phyloP scores from a whole-genome alignment of 2,797 vertebrate genomes.

The Lindbergichthys nudifrons region DNA sequence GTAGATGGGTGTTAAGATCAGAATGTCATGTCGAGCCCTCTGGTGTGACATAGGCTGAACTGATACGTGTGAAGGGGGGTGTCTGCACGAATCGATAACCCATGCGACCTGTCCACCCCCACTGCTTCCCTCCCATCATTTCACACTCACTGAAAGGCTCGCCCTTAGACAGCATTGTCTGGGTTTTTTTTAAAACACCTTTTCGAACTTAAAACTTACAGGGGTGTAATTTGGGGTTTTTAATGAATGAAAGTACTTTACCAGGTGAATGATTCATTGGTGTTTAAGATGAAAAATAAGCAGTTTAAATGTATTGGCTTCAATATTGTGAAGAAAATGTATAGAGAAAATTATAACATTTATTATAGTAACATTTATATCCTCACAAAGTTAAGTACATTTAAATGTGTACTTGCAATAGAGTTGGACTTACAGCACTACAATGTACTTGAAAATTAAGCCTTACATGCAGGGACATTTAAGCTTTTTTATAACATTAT shows the following conservation, averaged over 20 bases:
- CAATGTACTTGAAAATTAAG: neutral
- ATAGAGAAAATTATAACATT: neutral
- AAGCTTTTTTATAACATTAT: neutral
- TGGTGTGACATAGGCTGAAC: slow-evolving; percentile 4
- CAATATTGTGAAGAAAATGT: neutral
- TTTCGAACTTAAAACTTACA: neutral
- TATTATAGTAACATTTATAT: neutral
- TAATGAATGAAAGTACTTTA: neutral
- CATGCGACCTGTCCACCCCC: slow-evolving; percentile 9
- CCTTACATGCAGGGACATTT: too few species aligned
- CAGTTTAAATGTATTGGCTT: neutral
- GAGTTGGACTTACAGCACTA: neutral
- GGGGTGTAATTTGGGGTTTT: neutral
- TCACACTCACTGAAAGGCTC: neutral
- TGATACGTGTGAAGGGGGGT: slow-evolving; percentile 12
- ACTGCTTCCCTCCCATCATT: neutral
- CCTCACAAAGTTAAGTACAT: neutral
- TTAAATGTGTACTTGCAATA: neutral
- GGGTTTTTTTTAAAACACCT: neutral
- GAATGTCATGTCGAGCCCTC: slow-evolving; percentile 7
- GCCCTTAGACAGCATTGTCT: neutral
- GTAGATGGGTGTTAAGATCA: slow-evolving; percentile 10
- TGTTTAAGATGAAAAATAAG: neutral
- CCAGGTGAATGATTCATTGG: neutral
- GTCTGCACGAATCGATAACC: slow-evolving; percentile 22